Base-by-base conservation (phyloP, 2,113 vertebrate genomes). In the Dipodomys merriami region DNA sequence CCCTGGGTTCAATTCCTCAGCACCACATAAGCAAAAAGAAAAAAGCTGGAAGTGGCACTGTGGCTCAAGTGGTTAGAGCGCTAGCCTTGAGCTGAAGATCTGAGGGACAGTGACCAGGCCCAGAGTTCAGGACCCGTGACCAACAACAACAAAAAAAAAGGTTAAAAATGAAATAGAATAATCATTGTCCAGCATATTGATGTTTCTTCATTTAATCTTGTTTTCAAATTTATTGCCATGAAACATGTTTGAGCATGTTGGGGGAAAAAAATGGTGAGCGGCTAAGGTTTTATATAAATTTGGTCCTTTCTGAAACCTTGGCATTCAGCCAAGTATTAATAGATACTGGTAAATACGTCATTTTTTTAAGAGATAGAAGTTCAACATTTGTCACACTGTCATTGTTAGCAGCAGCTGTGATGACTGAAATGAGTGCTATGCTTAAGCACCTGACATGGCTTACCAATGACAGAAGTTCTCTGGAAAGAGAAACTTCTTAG, bases 151-250 rank as follows among this genome's bases (percentile, higher is more conserved):
- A 65, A 35, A 81, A 83, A 88, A 93, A 49, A 76, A 77, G 33
- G 46, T 46, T 91, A 77, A 25, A 86, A 81, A 82, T 25, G 62
- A 86, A 94, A 74, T 60, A 25, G 27, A 88, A 86, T 49, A 85
- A 72, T 90, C 92, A 92, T 80, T 89, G 53, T 81, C 87, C 0
- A 89, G 33, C 4, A 80, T 39, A 65, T 85, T 18, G 25, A 86
- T 67, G 30, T 81, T 88, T 93, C 62, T 79, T 53, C 33, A 83
- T 84, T 85, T 88, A 83, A 94, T 30, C 92, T 86, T 83, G 12
- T 15, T 57, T 57, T 57, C 53, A 88, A 94, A 91, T 76, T 35
- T 67, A 22, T 20, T 76, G 72, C 44, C 53, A n/a, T 83, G 9
- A 11, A 94, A 39, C 25, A 77, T 29, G 64, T 85, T 87, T 90